These are phyloP conservation scores for Drosophila parthenogenetica DNA, from an alignment of 2,888 invertebrate genomes.

Conservation along the genomic window DNA sequence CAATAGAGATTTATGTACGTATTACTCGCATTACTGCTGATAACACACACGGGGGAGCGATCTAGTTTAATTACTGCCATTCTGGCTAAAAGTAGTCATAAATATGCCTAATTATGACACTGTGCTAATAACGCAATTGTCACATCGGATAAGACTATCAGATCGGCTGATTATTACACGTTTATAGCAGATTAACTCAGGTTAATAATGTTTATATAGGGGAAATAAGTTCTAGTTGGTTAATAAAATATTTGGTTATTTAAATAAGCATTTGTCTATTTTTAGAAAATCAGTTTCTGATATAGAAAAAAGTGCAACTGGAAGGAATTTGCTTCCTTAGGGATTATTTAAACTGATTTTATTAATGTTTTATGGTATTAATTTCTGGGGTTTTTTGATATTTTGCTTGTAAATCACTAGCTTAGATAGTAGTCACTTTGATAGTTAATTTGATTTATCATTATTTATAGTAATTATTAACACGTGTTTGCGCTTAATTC, in stretches of 20 bases:
- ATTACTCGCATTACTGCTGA: conserved; percentile 16
- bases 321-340: too few species aligned
- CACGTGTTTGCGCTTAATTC: not conserved
- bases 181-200: not conserved
- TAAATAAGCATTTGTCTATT: too few species aligned
- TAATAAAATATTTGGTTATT: too few species aligned
- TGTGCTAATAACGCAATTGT: conserved; percentile 1
- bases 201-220: not conserved
- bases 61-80: conserved; percentile 1
- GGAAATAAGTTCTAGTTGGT: too few species aligned
- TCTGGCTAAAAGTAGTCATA: conserved; percentile 11
- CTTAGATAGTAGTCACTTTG: not conserved
- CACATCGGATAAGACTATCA: conserved; percentile 3
- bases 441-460: not conserved
- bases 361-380: not conserved
- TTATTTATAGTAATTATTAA: not conserved
- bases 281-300: too few species aligned
- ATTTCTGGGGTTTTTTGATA: not conserved
- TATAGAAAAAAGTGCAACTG: too few species aligned
- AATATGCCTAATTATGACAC: conserved; percentile 22
- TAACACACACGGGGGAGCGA: conserved; percentile 15
- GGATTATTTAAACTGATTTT: too few species aligned
- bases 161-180: not conserved
- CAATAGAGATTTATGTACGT: conserved; percentile 35
- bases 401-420: not conserved